phyloP scores from a whole-genome alignment of 2,113 vertebrate species.

The Galbula dea region DNA sequence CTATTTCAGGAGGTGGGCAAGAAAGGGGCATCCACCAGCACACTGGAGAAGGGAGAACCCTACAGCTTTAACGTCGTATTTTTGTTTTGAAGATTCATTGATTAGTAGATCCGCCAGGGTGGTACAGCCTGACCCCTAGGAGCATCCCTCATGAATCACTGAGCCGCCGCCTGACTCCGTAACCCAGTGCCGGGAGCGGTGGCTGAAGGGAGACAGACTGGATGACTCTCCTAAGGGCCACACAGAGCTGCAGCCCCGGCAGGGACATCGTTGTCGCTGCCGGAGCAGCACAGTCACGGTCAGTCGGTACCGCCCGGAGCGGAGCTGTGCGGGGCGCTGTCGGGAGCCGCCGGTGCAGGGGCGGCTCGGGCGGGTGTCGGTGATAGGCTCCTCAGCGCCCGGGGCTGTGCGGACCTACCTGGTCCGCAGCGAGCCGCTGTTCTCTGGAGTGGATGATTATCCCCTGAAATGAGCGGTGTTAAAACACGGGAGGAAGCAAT shows the following conservation, averaged over 20 bases:
- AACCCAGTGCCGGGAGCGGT: too few relatives aligned
- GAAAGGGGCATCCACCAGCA: not conserved
- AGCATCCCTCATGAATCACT: not conserved
- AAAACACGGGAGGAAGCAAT: too few relatives aligned
- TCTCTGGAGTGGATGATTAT: not conserved
- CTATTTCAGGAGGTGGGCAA: not conserved
- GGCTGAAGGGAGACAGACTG: not conserved
- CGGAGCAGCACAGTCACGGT: not conserved
- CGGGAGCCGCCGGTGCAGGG: not conserved
- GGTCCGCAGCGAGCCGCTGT: not conserved
- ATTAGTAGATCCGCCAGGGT: too few relatives aligned
- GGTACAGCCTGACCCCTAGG: not conserved
- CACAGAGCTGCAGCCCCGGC: not conserved
- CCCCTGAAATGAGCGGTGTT: rapidly evolving
- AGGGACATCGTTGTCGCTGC: not conserved
- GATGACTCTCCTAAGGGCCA: not conserved
- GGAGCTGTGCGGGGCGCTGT: not conserved
- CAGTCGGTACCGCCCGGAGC: too few relatives aligned
- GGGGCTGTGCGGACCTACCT: not conserved
- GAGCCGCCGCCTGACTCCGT: too few relatives aligned
- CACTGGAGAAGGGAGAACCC: not conserved
- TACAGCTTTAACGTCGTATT: not conserved
- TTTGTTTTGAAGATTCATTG: not conserved
- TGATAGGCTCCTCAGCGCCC: not conserved
- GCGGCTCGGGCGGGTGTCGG: not conserved